Evolutionary conservation across 2,113 vertebrate genomes (phyloP).

Genomic region (Scortum barcoo): DNA sequence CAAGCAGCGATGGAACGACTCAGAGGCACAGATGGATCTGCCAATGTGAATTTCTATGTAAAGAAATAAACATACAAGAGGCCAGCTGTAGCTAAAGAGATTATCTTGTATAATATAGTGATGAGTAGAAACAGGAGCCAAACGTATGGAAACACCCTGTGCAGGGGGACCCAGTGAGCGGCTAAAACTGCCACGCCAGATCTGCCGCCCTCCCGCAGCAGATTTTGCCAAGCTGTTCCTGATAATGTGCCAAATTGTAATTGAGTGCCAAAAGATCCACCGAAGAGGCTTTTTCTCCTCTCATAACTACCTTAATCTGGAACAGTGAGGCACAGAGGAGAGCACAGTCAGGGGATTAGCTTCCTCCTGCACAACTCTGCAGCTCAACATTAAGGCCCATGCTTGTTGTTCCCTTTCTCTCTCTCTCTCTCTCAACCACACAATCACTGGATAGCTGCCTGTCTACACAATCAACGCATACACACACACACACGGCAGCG

Average conservation of each 20-base stretch:
- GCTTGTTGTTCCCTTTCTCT: neutral
- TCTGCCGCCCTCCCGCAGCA: conserved; percentile 39
- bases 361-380: conserved; percentile 33
- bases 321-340: conserved; percentile 41
- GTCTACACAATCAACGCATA: conserved; percentile 9
- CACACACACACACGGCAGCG: conserved; percentile 5
- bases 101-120: conserved; percentile 17
- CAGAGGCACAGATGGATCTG: conserved; percentile 19
- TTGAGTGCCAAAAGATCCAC: conserved; percentile 52
- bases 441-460: conserved; percentile 32
- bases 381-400: conserved; percentile 31
- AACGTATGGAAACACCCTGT: conserved; percentile 49
- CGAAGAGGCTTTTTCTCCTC: neutral
- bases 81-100: conserved; percentile 3
- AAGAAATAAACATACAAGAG: conserved; percentile 13
- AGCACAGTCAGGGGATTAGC: conserved; percentile 57
- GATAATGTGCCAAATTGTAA: conserved; percentile 57
- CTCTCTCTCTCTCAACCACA: conserved; percentile 15
- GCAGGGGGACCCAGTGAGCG: conserved; percentile 17
- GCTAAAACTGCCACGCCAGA: conserved; percentile 32
- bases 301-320: conserved; percentile 63
- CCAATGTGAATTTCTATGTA: neutral
- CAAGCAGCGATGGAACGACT: conserved; percentile 23
- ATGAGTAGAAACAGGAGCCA: conserved; percentile 43
- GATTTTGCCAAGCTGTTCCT: conserved; percentile 49